Base-by-base conservation (phyloP, 1,140 invertebrate genomes). In the Caenorhabditis latens region DNA sequence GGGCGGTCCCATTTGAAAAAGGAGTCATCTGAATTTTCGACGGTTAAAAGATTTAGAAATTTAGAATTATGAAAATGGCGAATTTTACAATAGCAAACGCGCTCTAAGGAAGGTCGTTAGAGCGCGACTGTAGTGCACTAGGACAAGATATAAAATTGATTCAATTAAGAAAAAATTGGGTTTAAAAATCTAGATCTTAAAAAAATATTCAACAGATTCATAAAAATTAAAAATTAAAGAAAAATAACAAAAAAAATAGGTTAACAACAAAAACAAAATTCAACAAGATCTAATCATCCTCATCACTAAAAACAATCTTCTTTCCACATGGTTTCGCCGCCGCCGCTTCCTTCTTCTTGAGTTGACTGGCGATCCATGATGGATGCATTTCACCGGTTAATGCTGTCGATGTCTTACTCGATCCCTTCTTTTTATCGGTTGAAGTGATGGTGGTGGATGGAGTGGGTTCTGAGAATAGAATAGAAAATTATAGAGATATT, bases 311-410 rank as follows among this genome's bases (percentile, higher is more conserved):
- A 50, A 40, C 24, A 11, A 50, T 79, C n/a, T 53, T 50, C 14
- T 79, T 79, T 79, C 71, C 71, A 43, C 19, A n/a, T 1, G 71
- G 71, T 79, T 79, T 79, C 32, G 71, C 71, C 46, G 71, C 43
- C 13, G 71, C 71, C 9, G 53, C 5, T 46, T 79, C 46, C n/a
- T 79, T 79, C 21, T 79, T 79, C 24, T 79, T 79, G 14, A 50
- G n/a, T 53, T 79, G 71, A 32, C 46, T 53, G 9, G 71, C 71
- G 6, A 79, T 16, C 71, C 71, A 79, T 3, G 71, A 79, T 21
- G 71, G 71, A 24, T 79, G 71, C 43, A 50, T 50, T 50, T 53
- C 46, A n/a, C 46, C 71, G 13, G 6, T 11, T 42, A 9, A 1
- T 32, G 21, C 11, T 24, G n/a, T 50, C 40, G 43, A 5, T 21